Percentiles rank a stretch among this genome's conserved stretches.
Evolutionary conservation across 2,113 vertebrate genomes (phyloP).

Genomic region (Corythornis cristatus): DNA sequence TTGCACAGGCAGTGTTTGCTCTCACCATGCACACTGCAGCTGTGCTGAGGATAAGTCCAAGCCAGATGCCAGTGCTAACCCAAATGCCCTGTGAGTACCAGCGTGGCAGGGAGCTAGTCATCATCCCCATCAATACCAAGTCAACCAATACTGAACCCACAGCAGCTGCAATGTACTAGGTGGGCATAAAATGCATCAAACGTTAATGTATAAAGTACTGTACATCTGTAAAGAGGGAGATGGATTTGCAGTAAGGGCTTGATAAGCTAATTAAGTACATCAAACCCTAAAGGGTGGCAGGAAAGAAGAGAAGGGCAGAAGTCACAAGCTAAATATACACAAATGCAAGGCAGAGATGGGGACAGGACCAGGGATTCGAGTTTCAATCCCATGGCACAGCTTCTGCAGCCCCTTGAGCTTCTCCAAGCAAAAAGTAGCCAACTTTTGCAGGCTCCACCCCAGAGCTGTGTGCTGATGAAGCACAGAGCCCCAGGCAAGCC

Average conservation of each 20-base stretch:
- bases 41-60: neutral
- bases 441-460: accelerated
- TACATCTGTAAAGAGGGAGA: neutral
- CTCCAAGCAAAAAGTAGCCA: neutral
- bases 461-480: neutral
- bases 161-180: neutral
- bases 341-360: neutral
- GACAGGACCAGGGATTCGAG: neutral
- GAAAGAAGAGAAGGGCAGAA: neutral
- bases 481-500: accelerated
- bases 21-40: accelerated
- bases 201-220: neutral
- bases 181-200: neutral
- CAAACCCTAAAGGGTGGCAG: neutral
- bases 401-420: neutral
- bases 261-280: neutral
- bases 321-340: neutral
- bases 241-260: neutral
- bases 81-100: neutral
- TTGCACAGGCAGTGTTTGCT: neutral
- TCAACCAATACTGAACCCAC: neutral
- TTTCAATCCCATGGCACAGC: accelerated
- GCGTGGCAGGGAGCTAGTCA: neutral
- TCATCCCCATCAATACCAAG: accelerated
- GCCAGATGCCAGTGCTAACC: neutral